Evolutionary conservation across 2,888 invertebrate genomes (phyloP).

Genomic region (Sarcophaga carnaria): DNA sequence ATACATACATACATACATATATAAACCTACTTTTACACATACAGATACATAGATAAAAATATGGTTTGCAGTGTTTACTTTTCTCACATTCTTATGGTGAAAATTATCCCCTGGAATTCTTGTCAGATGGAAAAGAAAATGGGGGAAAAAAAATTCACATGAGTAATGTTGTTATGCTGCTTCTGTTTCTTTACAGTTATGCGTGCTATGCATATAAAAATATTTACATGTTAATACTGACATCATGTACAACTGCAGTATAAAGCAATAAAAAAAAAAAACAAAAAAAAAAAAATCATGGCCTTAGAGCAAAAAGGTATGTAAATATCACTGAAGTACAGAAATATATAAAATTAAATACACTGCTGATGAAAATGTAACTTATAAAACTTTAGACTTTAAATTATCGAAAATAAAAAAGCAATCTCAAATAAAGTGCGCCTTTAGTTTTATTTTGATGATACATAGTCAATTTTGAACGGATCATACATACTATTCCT

Average conservation of each 20-base stretch:
- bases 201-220: conserved; percentile 61
- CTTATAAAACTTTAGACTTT: too few relatives aligned
- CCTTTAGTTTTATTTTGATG: too few relatives aligned
- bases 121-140: conserved; percentile 29
- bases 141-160: neutral
- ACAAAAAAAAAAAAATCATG: neutral
- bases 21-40: neutral
- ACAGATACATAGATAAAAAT: neutral
- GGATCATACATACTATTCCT: too few relatives aligned
- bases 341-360: neutral
- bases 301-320: conserved; percentile 10
- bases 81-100: conserved; percentile 43
- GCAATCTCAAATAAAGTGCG: too few relatives aligned
- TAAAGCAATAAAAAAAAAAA: neutral
- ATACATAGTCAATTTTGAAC: too few relatives aligned
- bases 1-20: neutral
- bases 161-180: conserved; percentile 48
- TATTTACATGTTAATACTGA: conserved; percentile 45
- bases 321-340: conserved; percentile 23
- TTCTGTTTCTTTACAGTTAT: conserved; percentile 58
- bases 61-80: conserved; percentile 24
- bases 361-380: neutral
- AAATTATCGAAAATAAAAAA: too few relatives aligned
- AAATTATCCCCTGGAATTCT: conserved; percentile 58
- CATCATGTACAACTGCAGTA: neutral